Evolutionary conservation across 2,797 vertebrate species (phyloP), one percentile per base, ranked within the genome.

Genomic region (Picus viridis): DNA sequence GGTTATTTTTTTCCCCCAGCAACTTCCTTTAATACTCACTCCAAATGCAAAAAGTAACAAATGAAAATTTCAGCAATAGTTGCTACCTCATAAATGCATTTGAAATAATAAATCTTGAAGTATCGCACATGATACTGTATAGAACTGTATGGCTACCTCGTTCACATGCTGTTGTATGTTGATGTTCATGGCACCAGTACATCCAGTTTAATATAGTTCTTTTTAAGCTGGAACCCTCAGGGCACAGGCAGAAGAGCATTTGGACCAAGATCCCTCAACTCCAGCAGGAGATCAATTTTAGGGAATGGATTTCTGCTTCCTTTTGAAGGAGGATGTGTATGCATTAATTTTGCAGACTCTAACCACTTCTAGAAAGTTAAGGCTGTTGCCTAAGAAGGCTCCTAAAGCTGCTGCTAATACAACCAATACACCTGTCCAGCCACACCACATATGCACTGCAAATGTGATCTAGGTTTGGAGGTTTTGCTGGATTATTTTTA

Each of bases 401-500:
- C 26, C 34, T 78, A 72, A 77, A 69, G 34, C 43, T 76, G 61
- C 18, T 56, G 23, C 15, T 49, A 65, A 65, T 27, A 29, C 16
- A 76, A 88, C 4, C 29, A 43, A 19, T 32, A 67, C 16, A 74
- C 58, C 23, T 69, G 36, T 12, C 8, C 32, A 89, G 71, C n/a
- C 68, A 73, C 22, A 64, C 8, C 54, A 27, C 12, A 30, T 8
- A 49, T 3, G 29, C 58, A 51, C 47, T 61, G 53, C 29, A 72
- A 59, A 76, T n/a, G 45, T 57, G 17, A 58, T 34, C 56, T 13
- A 62, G 16, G 16, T 92, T 73, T 85, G 56, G 49, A 20, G 2
- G 0, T 41, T 88, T 91, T 90, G 14, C 32, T 74, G 51, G 18
- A 27, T 64, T 95, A 77, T 92, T 92, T 90, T 94, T 87, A 87